phyloP scores from a whole-genome alignment of 1,140 invertebrate genomes.

The Hypothenemus hampei region DNA sequence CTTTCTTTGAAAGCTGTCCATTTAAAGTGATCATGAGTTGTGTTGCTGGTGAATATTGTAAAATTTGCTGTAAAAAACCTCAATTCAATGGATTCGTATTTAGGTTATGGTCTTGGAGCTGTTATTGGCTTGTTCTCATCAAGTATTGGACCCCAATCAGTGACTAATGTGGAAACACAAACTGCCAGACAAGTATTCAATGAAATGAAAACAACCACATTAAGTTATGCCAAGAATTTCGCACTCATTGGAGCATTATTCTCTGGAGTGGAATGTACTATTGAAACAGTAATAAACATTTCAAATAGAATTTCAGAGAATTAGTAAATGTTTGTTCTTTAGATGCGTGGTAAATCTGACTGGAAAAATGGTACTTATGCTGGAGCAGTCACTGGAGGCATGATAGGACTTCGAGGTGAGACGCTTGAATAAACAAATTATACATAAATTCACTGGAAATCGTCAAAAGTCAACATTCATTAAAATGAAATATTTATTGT shows the following conservation, averaged over 20 bases:
- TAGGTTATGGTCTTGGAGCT: conserved; percentile 89
- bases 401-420: conserved; percentile 89
- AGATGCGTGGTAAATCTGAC: conserved; percentile 88
- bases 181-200: conserved; percentile 75
- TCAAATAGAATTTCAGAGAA: background rate
- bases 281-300: conserved; percentile 68
- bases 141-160: conserved; percentile 85
- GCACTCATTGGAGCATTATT: conserved; percentile 91
- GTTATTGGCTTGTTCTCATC: conserved; percentile 94
- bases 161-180: conserved; percentile 73
- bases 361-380: conserved; percentile 96
- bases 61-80: too few species aligned
- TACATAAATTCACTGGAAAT: too few species aligned
- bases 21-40: conserved; percentile 90
- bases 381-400: conserved; percentile 86
- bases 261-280: conserved; percentile 85
- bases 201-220: conserved; percentile 88
- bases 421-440: too few species aligned
- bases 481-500: too few species aligned
- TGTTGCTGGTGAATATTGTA: conserved; percentile 66
- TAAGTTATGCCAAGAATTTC: conserved; percentile 97
- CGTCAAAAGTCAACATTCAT: too few species aligned
- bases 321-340: conserved; percentile 31
- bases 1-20: conserved; percentile 82
- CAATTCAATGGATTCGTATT: background rate